Evolutionary conservation across 1,140 invertebrate species (phyloP).

Genomic region (Nilaparvata lugens): DNA sequence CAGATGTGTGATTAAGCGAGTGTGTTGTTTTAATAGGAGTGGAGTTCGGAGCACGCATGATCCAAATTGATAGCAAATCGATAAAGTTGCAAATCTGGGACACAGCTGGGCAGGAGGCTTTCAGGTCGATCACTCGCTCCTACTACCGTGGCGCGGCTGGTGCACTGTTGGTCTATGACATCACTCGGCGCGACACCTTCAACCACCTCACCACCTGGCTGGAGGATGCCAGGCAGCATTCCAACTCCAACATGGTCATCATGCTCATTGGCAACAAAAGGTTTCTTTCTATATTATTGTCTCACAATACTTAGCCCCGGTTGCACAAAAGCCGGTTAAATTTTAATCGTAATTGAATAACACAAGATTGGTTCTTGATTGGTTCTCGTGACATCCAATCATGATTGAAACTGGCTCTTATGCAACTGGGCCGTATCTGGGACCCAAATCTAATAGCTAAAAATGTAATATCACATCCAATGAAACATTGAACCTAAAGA

Average conservation of each 20-base stretch:
- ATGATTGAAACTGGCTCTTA: too few relatives aligned
- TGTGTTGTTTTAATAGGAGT: conserved; percentile 55
- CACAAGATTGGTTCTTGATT: too few relatives aligned
- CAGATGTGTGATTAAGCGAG: not conserved
- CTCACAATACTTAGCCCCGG: not conserved
- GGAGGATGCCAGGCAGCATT: conserved; percentile 98
- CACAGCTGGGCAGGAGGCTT: conserved; percentile 97
- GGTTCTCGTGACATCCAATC: too few relatives aligned
- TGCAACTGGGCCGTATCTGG: too few relatives aligned
- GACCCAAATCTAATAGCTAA: too few relatives aligned
- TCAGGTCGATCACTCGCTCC: conserved; percentile 95
- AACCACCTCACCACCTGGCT: conserved; percentile 99
- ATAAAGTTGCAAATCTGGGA: conserved; percentile 99
- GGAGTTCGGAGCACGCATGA: conserved; percentile 99
- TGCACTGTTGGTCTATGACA: conserved; percentile 95
- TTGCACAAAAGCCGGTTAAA: too few relatives aligned
- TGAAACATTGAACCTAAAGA: too few relatives aligned
- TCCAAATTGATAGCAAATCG: conserved; percentile 98
- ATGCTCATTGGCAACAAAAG: conserved; percentile 97
- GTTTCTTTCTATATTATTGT: conserved; percentile 28
- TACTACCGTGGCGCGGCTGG: conserved; percentile 98
- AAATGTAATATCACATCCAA: too few relatives aligned
- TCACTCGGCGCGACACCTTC: conserved; percentile 97
- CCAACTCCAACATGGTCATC: conserved; percentile 99
- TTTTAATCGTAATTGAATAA: too few relatives aligned